Evolutionary conservation across 2,888 invertebrate species (phyloP).

Genomic region (Ichneumoninae sp.): DNA sequence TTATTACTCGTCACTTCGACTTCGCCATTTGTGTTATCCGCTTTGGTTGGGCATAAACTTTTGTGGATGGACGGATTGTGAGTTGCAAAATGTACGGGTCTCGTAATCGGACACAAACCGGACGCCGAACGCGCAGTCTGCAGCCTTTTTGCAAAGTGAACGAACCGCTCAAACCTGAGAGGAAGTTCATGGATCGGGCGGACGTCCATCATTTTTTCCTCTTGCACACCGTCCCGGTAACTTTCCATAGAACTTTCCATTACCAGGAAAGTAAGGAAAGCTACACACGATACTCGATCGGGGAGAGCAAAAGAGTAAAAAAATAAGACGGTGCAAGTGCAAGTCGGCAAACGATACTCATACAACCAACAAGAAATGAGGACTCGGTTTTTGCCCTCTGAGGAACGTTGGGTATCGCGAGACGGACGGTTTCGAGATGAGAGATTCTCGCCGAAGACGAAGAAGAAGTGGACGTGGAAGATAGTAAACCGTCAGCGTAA

Average conservation of each 20-base stretch:
- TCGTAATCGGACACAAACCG: not conserved
- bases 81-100: slow-evolving; percentile 19
- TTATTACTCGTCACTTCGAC: slow-evolving; percentile 27
- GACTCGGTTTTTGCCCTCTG: slow-evolving; percentile 22
- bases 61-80: slow-evolving; percentile 23
- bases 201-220: not conserved
- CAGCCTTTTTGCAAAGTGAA: not conserved
- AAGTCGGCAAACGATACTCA: slow-evolving; percentile 25
- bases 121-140: slow-evolving; percentile 1
- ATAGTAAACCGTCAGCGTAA: slow-evolving; percentile 72
- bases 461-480: slow-evolving; percentile 49
- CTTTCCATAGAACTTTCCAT: not conserved
- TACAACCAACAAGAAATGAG: slow-evolving; percentile 40
- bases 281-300: not conserved
- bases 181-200: slow-evolving; percentile 7
- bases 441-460: slow-evolving; percentile 42
- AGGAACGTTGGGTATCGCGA: slow-evolving; percentile 26
- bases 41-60: slow-evolving; percentile 42
- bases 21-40: slow-evolving; percentile 17
- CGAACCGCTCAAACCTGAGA: slow-evolving; percentile 1
- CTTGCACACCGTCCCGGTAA: slow-evolving; percentile 9
- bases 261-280: slow-evolving; percentile 5
- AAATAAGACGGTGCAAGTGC: slow-evolving; percentile 18
- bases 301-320: not conserved
- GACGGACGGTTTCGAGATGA: slow-evolving; percentile 56